A percentile compares a stretch with the other conserved stretches of the same genome.
These are phyloP conservation scores for Phocoena sinus DNA, from an alignment of 2,113 vertebrate species.

Conservation along the genomic window DNA sequence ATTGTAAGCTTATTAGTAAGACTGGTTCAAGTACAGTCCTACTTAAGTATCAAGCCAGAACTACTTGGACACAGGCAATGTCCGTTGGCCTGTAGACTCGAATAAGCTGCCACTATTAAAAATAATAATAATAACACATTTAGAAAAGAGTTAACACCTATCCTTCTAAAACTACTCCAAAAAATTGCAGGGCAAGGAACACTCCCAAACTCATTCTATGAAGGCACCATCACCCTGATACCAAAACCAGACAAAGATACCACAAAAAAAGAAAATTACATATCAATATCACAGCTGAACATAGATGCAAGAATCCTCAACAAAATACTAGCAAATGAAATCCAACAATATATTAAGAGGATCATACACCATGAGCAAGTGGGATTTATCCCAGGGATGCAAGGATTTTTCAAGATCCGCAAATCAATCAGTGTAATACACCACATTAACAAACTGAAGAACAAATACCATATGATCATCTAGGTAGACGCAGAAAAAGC, in stretches of 20 bases:
- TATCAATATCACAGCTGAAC: neutral
- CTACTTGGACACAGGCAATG: accelerated
- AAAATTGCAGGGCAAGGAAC: neutral
- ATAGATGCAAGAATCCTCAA: neutral
- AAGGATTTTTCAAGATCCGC: neutral
- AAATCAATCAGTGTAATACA: neutral
- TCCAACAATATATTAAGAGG: neutral
- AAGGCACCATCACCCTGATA: neutral
- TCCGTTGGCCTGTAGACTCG: neutral
- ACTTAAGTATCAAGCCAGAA: neutral
- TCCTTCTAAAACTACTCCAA: neutral
- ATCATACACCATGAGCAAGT: neutral
- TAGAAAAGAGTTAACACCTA: neutral
- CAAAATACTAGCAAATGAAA: neutral
- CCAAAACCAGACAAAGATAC: neutral
- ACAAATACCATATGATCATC: neutral
- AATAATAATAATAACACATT: neutral
- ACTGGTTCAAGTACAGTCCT: neutral
- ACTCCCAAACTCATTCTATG: neutral
- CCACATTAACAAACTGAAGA: neutral
- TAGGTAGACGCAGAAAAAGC: neutral
- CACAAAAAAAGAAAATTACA: neutral
- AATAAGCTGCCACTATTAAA: neutral
- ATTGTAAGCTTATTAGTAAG: neutral
- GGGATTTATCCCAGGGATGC: neutral